A percentile compares a stretch with the other conserved stretches of the same genome.
Conservation (phyloP, 2,888 invertebrate genomes). For the Homarus gammarus region DNA sequence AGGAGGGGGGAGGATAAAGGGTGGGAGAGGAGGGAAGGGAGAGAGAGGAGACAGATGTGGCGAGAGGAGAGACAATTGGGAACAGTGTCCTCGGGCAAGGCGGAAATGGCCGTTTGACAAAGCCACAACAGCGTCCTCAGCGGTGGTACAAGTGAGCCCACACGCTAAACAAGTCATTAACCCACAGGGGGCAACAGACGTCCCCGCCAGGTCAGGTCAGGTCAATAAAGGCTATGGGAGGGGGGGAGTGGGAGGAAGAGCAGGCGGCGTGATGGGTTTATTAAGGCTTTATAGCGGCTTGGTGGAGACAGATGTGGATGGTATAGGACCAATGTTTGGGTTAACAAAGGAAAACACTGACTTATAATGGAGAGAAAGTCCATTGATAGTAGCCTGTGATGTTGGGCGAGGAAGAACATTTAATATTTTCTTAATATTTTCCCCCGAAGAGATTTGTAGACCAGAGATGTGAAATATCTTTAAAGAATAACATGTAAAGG, state of each 20-base stretch:
- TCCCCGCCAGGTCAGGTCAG: constrained; percentile 8
- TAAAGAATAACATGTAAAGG: too few species aligned
- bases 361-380: too few species aligned
- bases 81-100: background rate
- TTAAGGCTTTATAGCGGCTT: background rate
- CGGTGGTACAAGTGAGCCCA: constrained; percentile 13
- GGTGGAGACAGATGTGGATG: background rate
- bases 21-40: background rate
- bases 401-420: too few species aligned
- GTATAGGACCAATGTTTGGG: background rate
- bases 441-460: too few species aligned
- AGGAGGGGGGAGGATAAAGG: background rate
- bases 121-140: constrained; percentile 20
- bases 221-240: background rate
- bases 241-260: background rate
- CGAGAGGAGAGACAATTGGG: background rate
- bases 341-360: too few species aligned
- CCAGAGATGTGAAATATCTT: too few species aligned
- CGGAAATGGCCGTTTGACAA: constrained; percentile 16
- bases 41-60: background rate
- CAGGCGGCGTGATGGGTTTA: background rate
- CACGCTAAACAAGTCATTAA: constrained; percentile 35
- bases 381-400: too few species aligned
- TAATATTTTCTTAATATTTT: too few species aligned
- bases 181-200: background rate